Conservation (phyloP, 2,113 vertebrate genomes). For the Serinus canaria region DNA sequence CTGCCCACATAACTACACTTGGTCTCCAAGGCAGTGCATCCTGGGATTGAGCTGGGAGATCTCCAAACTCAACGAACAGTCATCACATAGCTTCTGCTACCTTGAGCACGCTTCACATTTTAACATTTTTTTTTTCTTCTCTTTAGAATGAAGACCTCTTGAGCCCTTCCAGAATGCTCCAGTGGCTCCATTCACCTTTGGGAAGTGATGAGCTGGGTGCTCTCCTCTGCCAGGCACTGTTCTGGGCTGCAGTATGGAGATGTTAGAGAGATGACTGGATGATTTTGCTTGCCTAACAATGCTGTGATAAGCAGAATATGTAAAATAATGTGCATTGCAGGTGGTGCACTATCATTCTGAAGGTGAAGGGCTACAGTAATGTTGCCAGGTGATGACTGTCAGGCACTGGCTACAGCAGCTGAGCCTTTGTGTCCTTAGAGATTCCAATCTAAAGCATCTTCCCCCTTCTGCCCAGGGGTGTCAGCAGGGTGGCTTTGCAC, state of each 20-base stretch:
- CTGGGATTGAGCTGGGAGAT: background rate
- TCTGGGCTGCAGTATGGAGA: background rate
- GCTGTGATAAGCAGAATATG: background rate
- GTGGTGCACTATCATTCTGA: fast-evolving
- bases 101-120: background rate
- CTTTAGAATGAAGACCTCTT: background rate
- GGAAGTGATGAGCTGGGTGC: background rate
- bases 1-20: fast-evolving
- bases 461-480: background rate
- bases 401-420: background rate
- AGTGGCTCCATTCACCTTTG: background rate
- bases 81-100: background rate
- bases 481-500: background rate
- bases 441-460: background rate
- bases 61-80: background rate
- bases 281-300: background rate
- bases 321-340: background rate
- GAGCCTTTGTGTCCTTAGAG: background rate
- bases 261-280: fast-evolving
- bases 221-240: background rate
- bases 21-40: background rate
- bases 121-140: background rate
- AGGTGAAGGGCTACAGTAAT: background rate
- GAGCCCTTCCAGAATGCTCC: background rate
- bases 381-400: background rate